Evolutionary conservation across 1,140 invertebrate genomes (phyloP).

Genomic region (Dysdera silvatica): DNA sequence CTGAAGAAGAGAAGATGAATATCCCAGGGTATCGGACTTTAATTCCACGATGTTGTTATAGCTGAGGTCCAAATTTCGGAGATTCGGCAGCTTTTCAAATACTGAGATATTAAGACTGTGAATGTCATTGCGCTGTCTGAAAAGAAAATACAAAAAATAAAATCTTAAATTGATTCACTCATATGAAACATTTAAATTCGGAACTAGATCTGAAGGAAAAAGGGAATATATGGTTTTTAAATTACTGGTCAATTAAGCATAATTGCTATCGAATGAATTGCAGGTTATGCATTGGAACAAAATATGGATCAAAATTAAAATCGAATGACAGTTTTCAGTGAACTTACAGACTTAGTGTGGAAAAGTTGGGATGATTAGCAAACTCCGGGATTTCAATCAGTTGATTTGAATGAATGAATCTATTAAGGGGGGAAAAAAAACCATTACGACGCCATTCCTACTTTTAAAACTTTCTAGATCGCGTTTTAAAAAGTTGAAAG

Average conservation of each 20-base stretch:
- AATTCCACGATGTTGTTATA: conserved; percentile 38
- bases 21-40: conserved; percentile 37
- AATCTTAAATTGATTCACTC: background rate
- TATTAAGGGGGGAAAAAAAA: conserved; percentile 14
- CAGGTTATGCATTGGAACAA: background rate
- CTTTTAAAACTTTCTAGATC: too few relatives aligned
- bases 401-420: conserved; percentile 29
- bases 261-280: too few relatives aligned
- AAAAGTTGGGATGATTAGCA: conserved; percentile 29
- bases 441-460: too few relatives aligned
- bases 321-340: conserved; percentile 1
- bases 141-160: conserved; percentile 30
- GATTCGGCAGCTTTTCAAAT: conserved; percentile 46
- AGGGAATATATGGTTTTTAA: background rate
- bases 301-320: background rate
- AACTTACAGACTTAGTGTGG: conserved; percentile 38
- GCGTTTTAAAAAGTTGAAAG: too few relatives aligned
- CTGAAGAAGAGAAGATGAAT: conserved; percentile 33
- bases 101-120: conserved; percentile 46
- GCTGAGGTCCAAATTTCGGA: conserved; percentile 41
- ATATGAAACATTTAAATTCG: background rate
- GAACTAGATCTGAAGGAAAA: background rate
- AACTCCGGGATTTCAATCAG: conserved; percentile 36
- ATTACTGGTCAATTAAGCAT: background rate
- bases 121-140: conserved; percentile 57